A percentile compares a stretch with the other conserved stretches of the same genome.
phyloP scores from a whole-genome alignment of 2,888 invertebrate species.

The Chymomyza amoena region DNA sequence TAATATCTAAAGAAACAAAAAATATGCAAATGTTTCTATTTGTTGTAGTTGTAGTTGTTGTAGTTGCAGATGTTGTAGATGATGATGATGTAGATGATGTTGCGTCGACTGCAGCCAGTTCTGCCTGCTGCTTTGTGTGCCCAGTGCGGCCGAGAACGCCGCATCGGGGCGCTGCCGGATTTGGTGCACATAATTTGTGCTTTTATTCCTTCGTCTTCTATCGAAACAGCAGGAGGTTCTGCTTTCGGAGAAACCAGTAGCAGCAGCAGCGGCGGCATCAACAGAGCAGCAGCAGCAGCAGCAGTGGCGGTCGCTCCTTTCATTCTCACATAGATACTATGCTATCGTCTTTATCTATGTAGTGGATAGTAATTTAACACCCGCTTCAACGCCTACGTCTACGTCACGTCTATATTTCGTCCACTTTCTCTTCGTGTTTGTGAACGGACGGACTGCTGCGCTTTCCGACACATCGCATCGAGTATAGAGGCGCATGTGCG shows the following conservation, averaged over 20 bases:
- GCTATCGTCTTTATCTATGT: neutral
- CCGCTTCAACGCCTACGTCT: neutral
- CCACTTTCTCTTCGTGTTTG: neutral
- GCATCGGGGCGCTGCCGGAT: neutral
- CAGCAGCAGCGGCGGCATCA: conserved; percentile 28
- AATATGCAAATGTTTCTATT: conserved; percentile 9
- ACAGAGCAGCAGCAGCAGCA: conserved; percentile 22
- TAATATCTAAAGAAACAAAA: neutral
- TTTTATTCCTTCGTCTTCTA: conserved; percentile 57
- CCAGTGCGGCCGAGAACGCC: neutral
- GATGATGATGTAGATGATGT: neutral
- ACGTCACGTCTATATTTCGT: neutral
- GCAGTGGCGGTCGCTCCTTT: conserved; percentile 22
- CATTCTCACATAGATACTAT: neutral
- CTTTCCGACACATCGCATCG: neutral
- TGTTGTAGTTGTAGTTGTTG: neutral
- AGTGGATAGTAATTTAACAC: neutral
- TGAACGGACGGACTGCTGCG: neutral
- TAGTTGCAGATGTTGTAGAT: neutral
- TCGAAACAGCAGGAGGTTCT: conserved; percentile 60
- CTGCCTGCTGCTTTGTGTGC: neutral
- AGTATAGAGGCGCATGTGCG: conserved; percentile 3
- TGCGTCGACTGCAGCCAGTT: conserved; percentile 4
- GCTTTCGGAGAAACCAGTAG: conserved; percentile 40
- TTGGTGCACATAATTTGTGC: conserved; percentile 28